These are phyloP conservation scores for Psylliodes chrysocephalus DNA, from an alignment of 2,888 invertebrate genomes.

Conservation along the genomic window DNA sequence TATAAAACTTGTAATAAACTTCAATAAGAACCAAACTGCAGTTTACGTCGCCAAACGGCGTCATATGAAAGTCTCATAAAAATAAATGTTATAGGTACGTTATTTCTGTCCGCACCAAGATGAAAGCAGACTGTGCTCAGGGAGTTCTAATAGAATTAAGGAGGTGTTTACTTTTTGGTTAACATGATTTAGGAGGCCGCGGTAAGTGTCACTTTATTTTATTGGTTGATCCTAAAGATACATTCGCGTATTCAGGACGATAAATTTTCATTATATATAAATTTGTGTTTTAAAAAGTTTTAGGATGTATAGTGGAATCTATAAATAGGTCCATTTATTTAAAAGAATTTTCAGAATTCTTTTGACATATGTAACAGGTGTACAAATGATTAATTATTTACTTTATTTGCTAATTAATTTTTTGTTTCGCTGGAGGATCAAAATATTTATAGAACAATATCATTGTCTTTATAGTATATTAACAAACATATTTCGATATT, in stretches of 20 bases:
- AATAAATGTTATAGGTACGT: slow-evolving; percentile 2
- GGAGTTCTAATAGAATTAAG: slow-evolving; percentile 16
- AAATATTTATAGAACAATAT: too few species aligned
- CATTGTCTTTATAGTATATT: too few species aligned
- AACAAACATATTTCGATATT: too few species aligned
- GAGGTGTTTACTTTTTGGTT: slow-evolving; percentile 20
- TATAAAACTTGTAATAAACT: neutral
- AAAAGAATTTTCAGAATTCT: neutral
- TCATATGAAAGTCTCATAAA: slow-evolving; percentile 3
- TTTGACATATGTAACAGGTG: too few species aligned
- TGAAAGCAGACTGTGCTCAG: neutral
- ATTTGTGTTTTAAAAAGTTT: neutral
- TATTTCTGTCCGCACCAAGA: slow-evolving; percentile 7
- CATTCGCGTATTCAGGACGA: neutral
- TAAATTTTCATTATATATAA: neutral
- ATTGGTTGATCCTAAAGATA: slow-evolving; percentile 7
- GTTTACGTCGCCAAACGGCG: neutral
- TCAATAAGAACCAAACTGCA: slow-evolving; percentile 6
- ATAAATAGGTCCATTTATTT: neutral
- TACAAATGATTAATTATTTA: too few species aligned
- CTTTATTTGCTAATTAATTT: too few species aligned
- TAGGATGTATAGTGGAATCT: neutral
- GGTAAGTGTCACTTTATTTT: slow-evolving; percentile 10
- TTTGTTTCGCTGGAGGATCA: too few species aligned
- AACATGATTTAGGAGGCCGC: slow-evolving; percentile 11